Base-by-base conservation (phyloP, 2,888 invertebrate genomes). In the Kryphioiulus occultus region DNA sequence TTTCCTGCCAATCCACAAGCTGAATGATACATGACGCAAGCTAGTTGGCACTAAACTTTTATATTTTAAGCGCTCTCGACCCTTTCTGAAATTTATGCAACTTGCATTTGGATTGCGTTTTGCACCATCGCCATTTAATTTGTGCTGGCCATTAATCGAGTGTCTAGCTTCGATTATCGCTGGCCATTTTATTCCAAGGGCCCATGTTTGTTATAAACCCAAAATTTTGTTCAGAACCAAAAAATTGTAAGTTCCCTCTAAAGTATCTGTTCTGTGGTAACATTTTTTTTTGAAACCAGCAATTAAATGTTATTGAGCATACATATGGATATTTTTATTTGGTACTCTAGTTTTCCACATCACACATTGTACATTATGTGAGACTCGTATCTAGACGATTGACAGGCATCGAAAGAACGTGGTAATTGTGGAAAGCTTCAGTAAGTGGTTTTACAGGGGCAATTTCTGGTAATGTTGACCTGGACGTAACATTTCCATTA, bases 231-330 rank as follows among this genome's bases (percentile, higher is more conserved):
- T 59, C 59, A 22, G 22, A 68, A 26, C 68, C 26, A 68, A 44
- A 44, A 68, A 68, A 68, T 12, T 68, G 68, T 68, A 68, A 4
- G 68, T 68, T 26, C 26, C 68, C 68, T 68, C 68, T 26, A n/a
- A 26, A 68, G n/a, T 59, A 68, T 68, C 22, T 68, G 68, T 68
- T 68, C 68, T 59, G 68, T 68, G 68, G 68, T 68, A 68, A 68
- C 22, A 26, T 26, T 68, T 68, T 53, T 68, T 68, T 68, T 68
- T 22, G 26, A 68, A 68, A 68, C 68, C 68, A 68, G 68, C 68
- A 68, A 68, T 68, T 68, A 68, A 68, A 68, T 68, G 68, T 68
- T 68, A 68, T 68, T 68, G 68, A 68, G 68, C 68, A 68, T 68
- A 68, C 4, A 68, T 26, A n/a, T 26, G 26, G 26, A 26, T 10